Conservation (phyloP, 2,113 vertebrate species). For the Clarias gariepinus region DNA sequence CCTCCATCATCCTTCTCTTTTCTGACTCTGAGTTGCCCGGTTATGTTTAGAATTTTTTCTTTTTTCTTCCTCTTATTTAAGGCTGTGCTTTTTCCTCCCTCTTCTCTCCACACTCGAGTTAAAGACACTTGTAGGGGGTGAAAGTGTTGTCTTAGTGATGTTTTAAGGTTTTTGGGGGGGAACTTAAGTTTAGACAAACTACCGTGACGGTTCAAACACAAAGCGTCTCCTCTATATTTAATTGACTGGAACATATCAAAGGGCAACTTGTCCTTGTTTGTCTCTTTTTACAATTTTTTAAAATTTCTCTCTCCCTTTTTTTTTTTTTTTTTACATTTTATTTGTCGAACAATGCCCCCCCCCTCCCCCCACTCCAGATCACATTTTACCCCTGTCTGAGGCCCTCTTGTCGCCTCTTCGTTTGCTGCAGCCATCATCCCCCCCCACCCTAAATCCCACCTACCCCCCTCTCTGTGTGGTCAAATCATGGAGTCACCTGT, state of each 20-base stretch:
- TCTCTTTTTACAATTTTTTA: background rate
- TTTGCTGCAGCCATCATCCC: background rate
- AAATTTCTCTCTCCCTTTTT: slow-evolving; percentile 61
- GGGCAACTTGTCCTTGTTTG: slow-evolving; percentile 39
- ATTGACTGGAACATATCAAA: slow-evolving; percentile 54
- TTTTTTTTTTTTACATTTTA: slow-evolving; percentile 3
- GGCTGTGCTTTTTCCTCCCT: background rate
- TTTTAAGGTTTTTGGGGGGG: slow-evolving; percentile 58
- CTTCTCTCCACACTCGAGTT: slow-evolving; percentile 56
- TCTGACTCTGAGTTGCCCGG: background rate
- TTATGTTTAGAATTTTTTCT: background rate
- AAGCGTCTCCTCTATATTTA: slow-evolving; percentile 26
- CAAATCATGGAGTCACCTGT: slow-evolving; percentile 23
- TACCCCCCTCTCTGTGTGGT: slow-evolving; percentile 29
- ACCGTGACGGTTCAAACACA: slow-evolving; percentile 23
- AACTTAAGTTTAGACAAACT: slow-evolving; percentile 18
- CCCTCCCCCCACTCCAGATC: background rate
- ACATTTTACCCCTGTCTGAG: background rate
- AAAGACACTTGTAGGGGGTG: slow-evolving; percentile 67
- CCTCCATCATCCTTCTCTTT: slow-evolving; percentile 46
- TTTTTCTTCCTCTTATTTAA: background rate
- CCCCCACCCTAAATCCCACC: too few relatives aligned
- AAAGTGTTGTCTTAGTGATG: slow-evolving; percentile 58
- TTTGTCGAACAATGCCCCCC: background rate
- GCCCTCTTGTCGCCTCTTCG: slow-evolving; percentile 14